A percentile compares a stretch with the other conserved stretches of the same genome.
Conservation (phyloP, 2,113 vertebrate genomes). For the Uria lomvia region DNA sequence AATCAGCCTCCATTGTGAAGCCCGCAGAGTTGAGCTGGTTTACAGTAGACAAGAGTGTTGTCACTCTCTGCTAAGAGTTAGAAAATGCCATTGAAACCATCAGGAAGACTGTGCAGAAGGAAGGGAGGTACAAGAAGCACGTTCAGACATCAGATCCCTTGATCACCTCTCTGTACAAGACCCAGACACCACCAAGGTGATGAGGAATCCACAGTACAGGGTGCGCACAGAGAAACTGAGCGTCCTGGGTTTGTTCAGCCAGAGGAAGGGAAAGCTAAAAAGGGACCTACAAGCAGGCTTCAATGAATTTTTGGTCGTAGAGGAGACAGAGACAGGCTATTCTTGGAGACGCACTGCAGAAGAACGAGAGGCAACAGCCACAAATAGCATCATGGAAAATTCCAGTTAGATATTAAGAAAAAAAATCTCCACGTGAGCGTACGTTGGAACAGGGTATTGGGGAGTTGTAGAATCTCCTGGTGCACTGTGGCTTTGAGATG, state of each 20-base stretch:
- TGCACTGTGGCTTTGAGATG: background rate
- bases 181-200: background rate
- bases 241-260: background rate
- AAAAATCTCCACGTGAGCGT: background rate
- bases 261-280: background rate
- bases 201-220: background rate
- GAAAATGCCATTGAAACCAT: background rate
- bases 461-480: background rate
- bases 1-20: background rate
- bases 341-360: background rate
- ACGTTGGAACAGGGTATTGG: background rate
- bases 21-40: background rate
- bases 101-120: background rate
- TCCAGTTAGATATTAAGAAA: background rate
- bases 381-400: background rate
- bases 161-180: background rate
- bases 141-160: background rate
- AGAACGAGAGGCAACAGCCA: background rate
- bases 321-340: background rate
- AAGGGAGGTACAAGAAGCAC: background rate
- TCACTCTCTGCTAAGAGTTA: background rate
- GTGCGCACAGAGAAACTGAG: background rate
- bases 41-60: background rate
- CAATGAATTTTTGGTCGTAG: background rate
- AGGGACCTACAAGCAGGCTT: background rate